Evolutionary conservation across 2,888 invertebrate genomes (phyloP), one percentile per base, ranked within the genome.

Genomic region (Amphipoea lucens): DNA sequence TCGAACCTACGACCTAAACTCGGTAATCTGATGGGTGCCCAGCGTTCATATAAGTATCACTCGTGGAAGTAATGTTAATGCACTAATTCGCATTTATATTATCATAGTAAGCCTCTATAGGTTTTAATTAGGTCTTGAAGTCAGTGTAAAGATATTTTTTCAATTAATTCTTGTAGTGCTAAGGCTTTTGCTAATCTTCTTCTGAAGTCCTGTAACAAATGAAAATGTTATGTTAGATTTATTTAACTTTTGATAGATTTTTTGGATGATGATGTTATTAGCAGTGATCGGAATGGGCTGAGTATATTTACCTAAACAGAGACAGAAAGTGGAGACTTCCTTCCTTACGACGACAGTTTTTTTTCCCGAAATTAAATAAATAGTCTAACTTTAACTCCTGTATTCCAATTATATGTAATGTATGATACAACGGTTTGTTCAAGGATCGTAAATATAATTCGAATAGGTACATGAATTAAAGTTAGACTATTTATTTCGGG

Each of bases 151-250:
- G 94, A 86, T 82, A 96, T 87, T 73, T 96, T 95, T 54, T 96
- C 96, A 3, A 96, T 86, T 0, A 96, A 79, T 42, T 96, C 96
- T 83, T 96, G 96, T 1, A 97, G 89, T 20, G 98, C 97, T 94
- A 98, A 95, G 2, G 98, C 98, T 89, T 97, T 97, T 20, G 97
- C 97, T n/a, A 98, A 94, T 81, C 98, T 96, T 90, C 98, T 96
- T 92, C 98, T 91, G 88, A 96, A 96, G 67, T 96, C 96, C 96
- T 96, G 94, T 0, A 92, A 94, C 82, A 78, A 89, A 3, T 29
- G 0, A 60, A 20, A 40, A 7, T 9, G 0, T 17, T 45, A 2
- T 29, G 36, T 80, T 74, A 79, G 60, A 40, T 54, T 36, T 20
- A 20, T 40, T 1, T 4, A 36, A 57, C 11, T 60, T 20, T 60